Base-by-base conservation (phyloP, 2,888 invertebrate species). In the Aleiodes alternator region DNA sequence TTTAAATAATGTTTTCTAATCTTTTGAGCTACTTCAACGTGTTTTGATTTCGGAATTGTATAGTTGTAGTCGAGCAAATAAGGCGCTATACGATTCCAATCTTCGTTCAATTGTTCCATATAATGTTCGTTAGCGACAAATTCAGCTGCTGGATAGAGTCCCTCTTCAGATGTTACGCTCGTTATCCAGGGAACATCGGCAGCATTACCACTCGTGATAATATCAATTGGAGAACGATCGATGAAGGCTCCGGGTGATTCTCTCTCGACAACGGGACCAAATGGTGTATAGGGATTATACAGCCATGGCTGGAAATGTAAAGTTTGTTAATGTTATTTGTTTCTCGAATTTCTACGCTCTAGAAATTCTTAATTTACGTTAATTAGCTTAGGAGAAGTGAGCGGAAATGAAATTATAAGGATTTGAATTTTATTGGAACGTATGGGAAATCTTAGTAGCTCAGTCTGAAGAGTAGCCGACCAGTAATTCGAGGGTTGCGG, bases 181-280 rank as follows among this genome's bases (percentile, higher is more conserved):
- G 92, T 90, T 69, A 95, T 91, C 91, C 94, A 93, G 0, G 96
- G 96, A 0, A 94, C 81, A 75, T 93, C 91, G 23, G 91, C 90
- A 82, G 93, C 92, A 29, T 91, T 89, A 0, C 93, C 93, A 6
- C 90, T 89, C 64, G 87, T 90, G 0, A 95, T 91, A 0, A 94
- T 90, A 9, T 91, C 90, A 82, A 91, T 91, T 0, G 96, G 96
- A 76, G 93, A 91, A 73, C 93, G 91, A 0, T 91, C 90, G 9
- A 96, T 87, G 87, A 95, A 94, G 0, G 94, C 92, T 29, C 92
- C 90, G 16, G 92, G 89, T 0, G 91, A 87, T 0, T 90, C 87
- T 48, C 85, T 86, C 82, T 96, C 96, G 0, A 93, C 90, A 0
- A 94, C 94, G 0, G 95, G 94, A 0, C 93, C 94, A 85, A 95